Conservation (phyloP, 2,888 invertebrate genomes). For the Diarsia dahlii region DNA sequence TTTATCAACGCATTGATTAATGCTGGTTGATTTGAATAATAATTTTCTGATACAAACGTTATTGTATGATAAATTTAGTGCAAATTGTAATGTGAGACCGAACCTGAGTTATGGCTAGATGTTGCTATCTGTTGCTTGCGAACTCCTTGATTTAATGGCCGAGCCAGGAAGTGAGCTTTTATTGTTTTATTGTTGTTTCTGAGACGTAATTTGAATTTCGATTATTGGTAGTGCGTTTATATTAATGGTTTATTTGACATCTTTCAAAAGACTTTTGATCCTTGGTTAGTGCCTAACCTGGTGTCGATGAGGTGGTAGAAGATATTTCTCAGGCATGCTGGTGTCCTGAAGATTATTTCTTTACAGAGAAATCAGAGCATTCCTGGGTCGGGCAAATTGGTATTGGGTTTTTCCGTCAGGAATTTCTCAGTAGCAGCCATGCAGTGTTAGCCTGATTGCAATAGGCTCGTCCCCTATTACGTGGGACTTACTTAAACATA, state of each 20-base stretch:
- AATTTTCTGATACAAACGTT: slow-evolving; percentile 90
- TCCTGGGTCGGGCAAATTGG: too few relatives aligned
- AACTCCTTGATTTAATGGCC: slow-evolving; percentile 65
- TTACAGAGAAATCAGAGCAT: too few relatives aligned
- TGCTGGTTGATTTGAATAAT: slow-evolving; percentile 90
- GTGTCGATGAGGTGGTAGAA: too few relatives aligned
- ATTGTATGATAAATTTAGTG: slow-evolving; percentile 91
- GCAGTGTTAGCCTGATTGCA: too few relatives aligned
- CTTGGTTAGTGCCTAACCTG: too few relatives aligned
- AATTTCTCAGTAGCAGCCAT: too few relatives aligned
- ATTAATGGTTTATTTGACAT: neutral
- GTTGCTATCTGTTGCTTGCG: slow-evolving; percentile 55
- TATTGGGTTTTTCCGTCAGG: too few relatives aligned
- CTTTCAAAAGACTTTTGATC: neutral
- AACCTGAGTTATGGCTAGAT: slow-evolving; percentile 67
- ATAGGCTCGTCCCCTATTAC: too few relatives aligned
- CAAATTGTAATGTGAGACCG: slow-evolving; percentile 88
- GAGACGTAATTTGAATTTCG: slow-evolving; percentile 42
- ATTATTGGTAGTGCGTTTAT: slow-evolving; percentile 30
- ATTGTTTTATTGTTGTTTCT: slow-evolving; percentile 56
- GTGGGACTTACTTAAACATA: too few relatives aligned
- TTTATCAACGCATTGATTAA: slow-evolving; percentile 90
- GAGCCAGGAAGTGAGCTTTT: slow-evolving; percentile 61
- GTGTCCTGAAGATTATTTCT: too few relatives aligned
- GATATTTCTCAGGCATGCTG: too few relatives aligned